Evolutionary conservation across 1,140 invertebrate genomes (phyloP), one percentile per base, ranked within the genome.

Genomic region (Zaprionus tsacasi): DNA sequence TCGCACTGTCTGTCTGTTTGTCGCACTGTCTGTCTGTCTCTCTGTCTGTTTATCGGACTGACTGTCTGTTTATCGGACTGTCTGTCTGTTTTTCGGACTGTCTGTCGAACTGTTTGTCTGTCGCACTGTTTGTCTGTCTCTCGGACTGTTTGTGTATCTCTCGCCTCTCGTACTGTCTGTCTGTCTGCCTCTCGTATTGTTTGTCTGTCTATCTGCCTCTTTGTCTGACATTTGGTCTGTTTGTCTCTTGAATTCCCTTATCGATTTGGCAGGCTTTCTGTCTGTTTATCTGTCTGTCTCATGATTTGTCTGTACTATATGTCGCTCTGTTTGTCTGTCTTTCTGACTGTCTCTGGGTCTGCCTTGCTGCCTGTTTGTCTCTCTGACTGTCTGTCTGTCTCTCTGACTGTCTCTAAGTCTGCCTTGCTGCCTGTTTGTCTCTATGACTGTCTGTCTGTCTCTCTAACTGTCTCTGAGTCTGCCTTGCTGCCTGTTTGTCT

Each of bases 251-350:
- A 21, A 21, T 21, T 2, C 21, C 21, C 2, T 21, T 21, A 57
- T 56, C 36, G 55, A 54, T 40, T 7, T 12, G 11, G 12, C 11
- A 15, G 33, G 12, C 70, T 58, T 17, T 15, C 52, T 68, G 69
- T 55, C 36, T 65, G 45, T 25, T 30, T 56, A 59, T 38, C 12
- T 65, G 45, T 25, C 36, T 56, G 65, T 38, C 12, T 38, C 11
- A 0, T 3, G 11, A 6, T 43, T 6, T 43, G 13, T 36, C 35
- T 56, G n/a, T n/a, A n/a, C n/a, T n/a, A n/a, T n/a, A n/a, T n/a
- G n/a, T n/a, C n/a, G n/a, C n/a, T n/a, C n/a, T n/a, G 70, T 76
- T 54, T 68, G 12, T 13, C 82, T 82, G 80, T 81, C 73, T 74
- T 21, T 21, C 21, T 21, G 7, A 10, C 35, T 10, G 7, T 10